Evolutionary conservation across 2,797 vertebrate genomes (phyloP).

Genomic region (Gymnothorax reevesii): DNA sequence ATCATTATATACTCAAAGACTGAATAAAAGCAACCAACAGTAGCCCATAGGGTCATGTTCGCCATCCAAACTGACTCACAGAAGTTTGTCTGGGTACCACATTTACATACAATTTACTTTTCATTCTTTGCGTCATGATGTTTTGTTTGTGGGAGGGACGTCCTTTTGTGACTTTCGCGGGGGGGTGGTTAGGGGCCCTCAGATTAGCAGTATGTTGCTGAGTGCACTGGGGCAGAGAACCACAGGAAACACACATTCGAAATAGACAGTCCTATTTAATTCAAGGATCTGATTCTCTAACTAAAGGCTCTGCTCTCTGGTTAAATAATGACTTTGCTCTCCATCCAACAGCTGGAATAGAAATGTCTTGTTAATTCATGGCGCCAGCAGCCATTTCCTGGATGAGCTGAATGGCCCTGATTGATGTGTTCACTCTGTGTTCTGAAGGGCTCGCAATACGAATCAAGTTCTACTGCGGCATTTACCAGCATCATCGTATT

Average conservation of each 20-base stretch:
- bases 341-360: slow-evolving; percentile 24
- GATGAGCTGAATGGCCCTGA: background rate
- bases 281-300: background rate
- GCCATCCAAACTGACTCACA: no score
- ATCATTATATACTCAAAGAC: no score
- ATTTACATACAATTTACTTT: no score
- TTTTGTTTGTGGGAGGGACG: no score
- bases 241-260: background rate
- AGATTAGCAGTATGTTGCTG: no score
- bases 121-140: no score
- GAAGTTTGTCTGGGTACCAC: no score
- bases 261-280: background rate
- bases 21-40: no score
- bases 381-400: slow-evolving; percentile 1
- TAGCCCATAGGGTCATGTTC: no score
- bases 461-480: background rate
- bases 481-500: background rate
- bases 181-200: no score
- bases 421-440: background rate
- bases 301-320: background rate
- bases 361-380: slow-evolving; percentile 23
- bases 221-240: no score
- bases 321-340: slow-evolving; percentile 1
- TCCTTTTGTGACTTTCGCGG: no score
- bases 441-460: background rate